These are phyloP conservation scores for Pseudoips prasinana DNA, from an alignment of 2,888 invertebrate genomes.

Conservation along the genomic window DNA sequence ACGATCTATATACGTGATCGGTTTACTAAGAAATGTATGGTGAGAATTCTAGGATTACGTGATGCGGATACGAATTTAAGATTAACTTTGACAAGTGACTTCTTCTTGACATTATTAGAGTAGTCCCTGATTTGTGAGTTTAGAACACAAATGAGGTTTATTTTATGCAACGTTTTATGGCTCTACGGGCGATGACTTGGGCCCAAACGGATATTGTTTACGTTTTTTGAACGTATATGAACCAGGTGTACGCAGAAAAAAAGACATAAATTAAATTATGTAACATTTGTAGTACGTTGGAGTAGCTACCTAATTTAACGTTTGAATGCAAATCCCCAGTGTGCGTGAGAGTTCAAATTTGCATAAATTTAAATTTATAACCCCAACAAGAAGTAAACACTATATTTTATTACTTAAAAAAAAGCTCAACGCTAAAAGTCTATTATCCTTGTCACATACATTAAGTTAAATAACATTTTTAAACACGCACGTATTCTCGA, in stretches of 20 bases:
- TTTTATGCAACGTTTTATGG: slow-evolving; percentile 22
- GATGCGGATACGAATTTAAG: slow-evolving; percentile 35
- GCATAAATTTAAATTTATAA: too few species aligned
- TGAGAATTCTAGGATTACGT: slow-evolving; percentile 49
- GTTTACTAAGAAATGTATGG: slow-evolving; percentile 39
- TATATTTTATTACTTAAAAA: too few species aligned
- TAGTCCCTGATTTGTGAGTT: slow-evolving; percentile 26
- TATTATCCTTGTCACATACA: too few species aligned
- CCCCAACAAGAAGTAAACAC: too few species aligned
- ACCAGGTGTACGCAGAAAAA: slow-evolving; percentile 2
- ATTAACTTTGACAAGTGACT: slow-evolving; percentile 1
- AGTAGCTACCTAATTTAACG: slow-evolving; percentile 1
- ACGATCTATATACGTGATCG: slow-evolving; percentile 60
- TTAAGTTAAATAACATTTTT: too few species aligned
- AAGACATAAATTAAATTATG: slow-evolving; percentile 3
- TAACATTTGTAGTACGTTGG: slow-evolving; percentile 6
- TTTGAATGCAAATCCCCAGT: too few species aligned
- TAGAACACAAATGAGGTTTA: slow-evolving; percentile 24
- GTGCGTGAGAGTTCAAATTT: too few species aligned
- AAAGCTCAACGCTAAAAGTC: too few species aligned
- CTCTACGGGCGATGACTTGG: slow-evolving; percentile 21
- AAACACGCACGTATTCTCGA: too few species aligned
- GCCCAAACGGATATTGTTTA: slow-evolving; percentile 17
- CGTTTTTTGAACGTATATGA: slow-evolving; percentile 4
- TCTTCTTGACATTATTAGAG: slow-evolving; percentile 31